A percentile compares a stretch with the other conserved stretches of the same genome.
phyloP scores from a whole-genome alignment of 2,113 vertebrate species.

The Phyllopteryx taeniolatus region DNA sequence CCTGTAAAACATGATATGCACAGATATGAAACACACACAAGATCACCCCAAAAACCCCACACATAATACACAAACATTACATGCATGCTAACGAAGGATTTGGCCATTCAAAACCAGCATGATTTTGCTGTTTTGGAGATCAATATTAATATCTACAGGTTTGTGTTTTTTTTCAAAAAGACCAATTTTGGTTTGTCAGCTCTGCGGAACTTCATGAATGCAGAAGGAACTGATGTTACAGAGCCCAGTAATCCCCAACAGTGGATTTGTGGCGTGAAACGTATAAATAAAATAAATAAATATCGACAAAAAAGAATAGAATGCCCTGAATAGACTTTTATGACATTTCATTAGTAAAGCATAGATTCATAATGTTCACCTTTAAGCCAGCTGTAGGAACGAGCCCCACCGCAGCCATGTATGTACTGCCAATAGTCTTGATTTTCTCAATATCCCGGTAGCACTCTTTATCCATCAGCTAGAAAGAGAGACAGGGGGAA shows the following conservation, averaged over 20 bases:
- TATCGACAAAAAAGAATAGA: slow-evolving; percentile 16
- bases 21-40: not conserved
- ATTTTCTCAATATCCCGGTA: slow-evolving; percentile 98
- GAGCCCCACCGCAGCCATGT: slow-evolving; percentile 96
- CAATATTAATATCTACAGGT: not conserved
- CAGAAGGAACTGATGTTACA: slow-evolving; percentile 41
- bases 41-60: not conserved
- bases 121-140: not conserved
- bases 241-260: slow-evolving; percentile 29
- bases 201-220: slow-evolving; percentile 38
- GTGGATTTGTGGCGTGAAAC: slow-evolving; percentile 45
- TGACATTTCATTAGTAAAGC: not conserved
- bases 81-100: not conserved
- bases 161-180: not conserved
- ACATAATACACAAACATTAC: slow-evolving; percentile 4
- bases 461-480: slow-evolving; percentile 98
- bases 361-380: slow-evolving; percentile 66
- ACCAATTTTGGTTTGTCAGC: too few species aligned
- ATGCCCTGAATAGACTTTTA: slow-evolving; percentile 15
- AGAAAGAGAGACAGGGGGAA: slow-evolving; percentile 9
- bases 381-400: slow-evolving; percentile 88
- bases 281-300: slow-evolving; percentile 15
- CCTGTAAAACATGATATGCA: slow-evolving; percentile 63
- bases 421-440: slow-evolving; percentile 98
- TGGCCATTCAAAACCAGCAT: not conserved